Conservation (phyloP, 2,888 invertebrate species). For the Diarsia mendica region DNA sequence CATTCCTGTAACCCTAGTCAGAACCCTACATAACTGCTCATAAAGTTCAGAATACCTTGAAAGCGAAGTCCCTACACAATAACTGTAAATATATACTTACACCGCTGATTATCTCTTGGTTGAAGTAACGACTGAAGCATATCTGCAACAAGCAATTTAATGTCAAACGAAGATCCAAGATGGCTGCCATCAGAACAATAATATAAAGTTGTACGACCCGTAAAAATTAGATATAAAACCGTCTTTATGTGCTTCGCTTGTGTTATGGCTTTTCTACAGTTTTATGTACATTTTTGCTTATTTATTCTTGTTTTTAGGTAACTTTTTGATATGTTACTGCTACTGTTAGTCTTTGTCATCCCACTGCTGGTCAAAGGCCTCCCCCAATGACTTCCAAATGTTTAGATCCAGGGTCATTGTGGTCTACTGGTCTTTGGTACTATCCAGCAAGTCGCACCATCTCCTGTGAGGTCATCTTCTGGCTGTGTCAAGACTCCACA, state of each 20-base stretch:
- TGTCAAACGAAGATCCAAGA: slow-evolving; percentile 39
- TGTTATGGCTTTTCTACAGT: slow-evolving; percentile 12
- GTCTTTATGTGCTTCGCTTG: slow-evolving; percentile 34
- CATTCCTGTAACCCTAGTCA: neutral
- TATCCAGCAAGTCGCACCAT: no score
- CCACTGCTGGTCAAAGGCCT: no score
- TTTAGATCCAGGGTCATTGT: no score
- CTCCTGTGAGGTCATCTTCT: no score
- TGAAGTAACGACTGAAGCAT: slow-evolving; percentile 89
- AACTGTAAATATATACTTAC: slow-evolving; percentile 75
- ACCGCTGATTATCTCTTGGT: slow-evolving; percentile 86
- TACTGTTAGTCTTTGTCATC: no score
- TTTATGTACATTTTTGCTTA: slow-evolving; percentile 25
- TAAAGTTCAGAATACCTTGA: slow-evolving; percentile 2
- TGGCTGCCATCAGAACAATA: slow-evolving; percentile 24
- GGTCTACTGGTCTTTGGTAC: no score
- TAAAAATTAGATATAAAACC: slow-evolving; percentile 37
- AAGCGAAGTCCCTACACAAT: slow-evolving; percentile 18
- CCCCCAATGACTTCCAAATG: no score
- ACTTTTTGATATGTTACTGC: neutral
- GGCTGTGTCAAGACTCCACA: no score
- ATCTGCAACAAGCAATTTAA: slow-evolving; percentile 82
- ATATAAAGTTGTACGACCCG: slow-evolving; percentile 25
- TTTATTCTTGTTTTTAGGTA: slow-evolving; percentile 1
- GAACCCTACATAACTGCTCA: neutral